Evolutionary conservation across 2,113 vertebrate genomes (phyloP).

Genomic region (Pseudonaja textilis): DNA sequence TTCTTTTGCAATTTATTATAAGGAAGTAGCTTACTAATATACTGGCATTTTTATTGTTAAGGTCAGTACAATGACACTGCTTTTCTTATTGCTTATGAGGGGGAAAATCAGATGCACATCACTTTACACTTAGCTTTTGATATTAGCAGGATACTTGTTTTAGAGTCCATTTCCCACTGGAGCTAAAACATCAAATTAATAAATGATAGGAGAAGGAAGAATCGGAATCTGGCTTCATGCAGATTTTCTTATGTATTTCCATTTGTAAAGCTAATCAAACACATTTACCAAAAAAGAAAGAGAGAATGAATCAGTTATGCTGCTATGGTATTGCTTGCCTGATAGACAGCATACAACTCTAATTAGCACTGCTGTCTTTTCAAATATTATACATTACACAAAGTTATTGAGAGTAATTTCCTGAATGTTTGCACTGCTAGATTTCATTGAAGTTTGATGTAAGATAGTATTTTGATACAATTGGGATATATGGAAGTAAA

Average conservation of each 20-base stretch:
- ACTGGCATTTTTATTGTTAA: constrained; percentile 62
- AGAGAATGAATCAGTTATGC: not conserved
- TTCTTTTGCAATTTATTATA: constrained; percentile 54
- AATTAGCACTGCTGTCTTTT: not conserved
- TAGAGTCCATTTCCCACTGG: constrained; percentile 33
- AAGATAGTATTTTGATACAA: not conserved
- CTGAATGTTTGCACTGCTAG: not conserved
- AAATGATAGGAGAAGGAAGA: constrained; percentile 41
- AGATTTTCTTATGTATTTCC: constrained; percentile 48
- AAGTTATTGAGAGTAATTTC: not conserved
- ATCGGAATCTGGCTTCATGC: constrained; percentile 48
- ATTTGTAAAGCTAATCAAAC: constrained; percentile 58
- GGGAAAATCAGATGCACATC: constrained; percentile 35
- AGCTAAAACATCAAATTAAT: constrained; percentile 39
- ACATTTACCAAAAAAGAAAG: constrained; percentile 22
- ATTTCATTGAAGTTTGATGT: not conserved
- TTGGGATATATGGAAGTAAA: not conserved
- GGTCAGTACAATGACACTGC: constrained; percentile 53
- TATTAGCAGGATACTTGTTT: constrained; percentile 27
- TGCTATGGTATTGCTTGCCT: not conserved
- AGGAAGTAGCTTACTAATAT: constrained; percentile 37
- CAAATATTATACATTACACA: not conserved
- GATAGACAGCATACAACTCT: not conserved
- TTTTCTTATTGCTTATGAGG: constrained; percentile 45
- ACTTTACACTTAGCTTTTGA: constrained; percentile 39